These are phyloP conservation scores for Andrena dorsata DNA, from an alignment of 2,888 invertebrate species.

Conservation along the genomic window DNA sequence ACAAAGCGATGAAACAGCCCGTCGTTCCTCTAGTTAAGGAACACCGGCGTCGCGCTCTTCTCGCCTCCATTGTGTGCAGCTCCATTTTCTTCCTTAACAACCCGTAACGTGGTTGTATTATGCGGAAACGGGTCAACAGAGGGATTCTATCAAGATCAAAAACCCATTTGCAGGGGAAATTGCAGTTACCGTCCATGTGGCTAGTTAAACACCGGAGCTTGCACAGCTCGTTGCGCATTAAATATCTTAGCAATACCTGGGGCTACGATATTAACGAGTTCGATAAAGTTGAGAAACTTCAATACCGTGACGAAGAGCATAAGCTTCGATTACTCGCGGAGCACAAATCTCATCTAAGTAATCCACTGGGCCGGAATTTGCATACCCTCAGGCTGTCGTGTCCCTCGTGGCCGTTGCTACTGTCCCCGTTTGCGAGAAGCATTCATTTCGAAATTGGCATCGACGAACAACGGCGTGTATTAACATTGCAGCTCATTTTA, in stretches of 20 bases:
- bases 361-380: too few species aligned
- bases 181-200: background rate
- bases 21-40: conserved; percentile 7
- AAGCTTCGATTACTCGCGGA: too few species aligned
- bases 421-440: background rate
- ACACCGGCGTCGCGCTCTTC: background rate
- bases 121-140: background rate
- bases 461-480: background rate
- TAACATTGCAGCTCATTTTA: conserved; percentile 15
- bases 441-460: background rate
- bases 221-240: too few species aligned
- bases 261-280: too few species aligned
- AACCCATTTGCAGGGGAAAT: background rate
- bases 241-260: too few species aligned
- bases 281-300: too few species aligned
- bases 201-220: too few species aligned
- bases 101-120: background rate
- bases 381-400: background rate
- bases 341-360: too few species aligned
- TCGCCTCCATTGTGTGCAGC: background rate
- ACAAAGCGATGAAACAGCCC: background rate
- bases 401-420: background rate
- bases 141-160: background rate
- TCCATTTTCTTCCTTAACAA: background rate
- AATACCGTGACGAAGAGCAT: too few species aligned